Conservation (phyloP, 2,888 invertebrate genomes). For the Oscheius sp. region DNA sequence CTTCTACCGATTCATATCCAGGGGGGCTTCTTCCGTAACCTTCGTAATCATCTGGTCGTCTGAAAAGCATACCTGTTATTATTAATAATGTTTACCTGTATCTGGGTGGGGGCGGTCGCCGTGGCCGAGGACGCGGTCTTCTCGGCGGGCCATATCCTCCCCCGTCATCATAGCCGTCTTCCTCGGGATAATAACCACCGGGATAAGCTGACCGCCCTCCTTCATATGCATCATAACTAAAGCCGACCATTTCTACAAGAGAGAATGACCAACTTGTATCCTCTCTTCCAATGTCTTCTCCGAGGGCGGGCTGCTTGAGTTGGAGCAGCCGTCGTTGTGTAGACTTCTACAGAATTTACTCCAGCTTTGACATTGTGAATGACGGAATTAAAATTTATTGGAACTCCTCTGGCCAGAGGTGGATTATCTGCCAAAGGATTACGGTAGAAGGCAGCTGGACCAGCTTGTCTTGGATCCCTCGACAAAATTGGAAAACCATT, state of each 20-base stretch:
- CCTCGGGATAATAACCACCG: neutral
- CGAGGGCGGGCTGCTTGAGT: neutral
- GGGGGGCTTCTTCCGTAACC: constrained; percentile 3
- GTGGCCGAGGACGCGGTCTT: constrained; percentile 6
- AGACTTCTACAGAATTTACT: neutral
- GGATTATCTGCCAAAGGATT: neutral
- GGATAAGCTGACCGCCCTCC: neutral
- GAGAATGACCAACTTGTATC: neutral
- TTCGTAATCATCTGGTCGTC: constrained; percentile 1
- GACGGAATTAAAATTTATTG: constrained; percentile 16
- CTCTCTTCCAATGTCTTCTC: constrained; percentile 7
- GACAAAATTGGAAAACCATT: constrained; percentile 1
- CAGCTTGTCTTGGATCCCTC: constrained; percentile 2
- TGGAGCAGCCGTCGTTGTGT: neutral
- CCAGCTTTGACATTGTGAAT: constrained; percentile 19
- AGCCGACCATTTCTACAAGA: too few species aligned
- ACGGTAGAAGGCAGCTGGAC: constrained; percentile 12
- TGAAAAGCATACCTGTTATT: neutral
- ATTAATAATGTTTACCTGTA: neutral
- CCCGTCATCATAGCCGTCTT: constrained; percentile 8
- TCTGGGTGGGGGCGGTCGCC: constrained; percentile 13
- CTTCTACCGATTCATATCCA: neutral
- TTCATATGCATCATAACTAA: constrained; percentile 8
- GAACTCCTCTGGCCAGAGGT: constrained; percentile 13
- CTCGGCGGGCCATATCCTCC: neutral